phyloP scores from a whole-genome alignment of 2,113 vertebrate genomes.

The Myxocyprinus asiaticus region DNA sequence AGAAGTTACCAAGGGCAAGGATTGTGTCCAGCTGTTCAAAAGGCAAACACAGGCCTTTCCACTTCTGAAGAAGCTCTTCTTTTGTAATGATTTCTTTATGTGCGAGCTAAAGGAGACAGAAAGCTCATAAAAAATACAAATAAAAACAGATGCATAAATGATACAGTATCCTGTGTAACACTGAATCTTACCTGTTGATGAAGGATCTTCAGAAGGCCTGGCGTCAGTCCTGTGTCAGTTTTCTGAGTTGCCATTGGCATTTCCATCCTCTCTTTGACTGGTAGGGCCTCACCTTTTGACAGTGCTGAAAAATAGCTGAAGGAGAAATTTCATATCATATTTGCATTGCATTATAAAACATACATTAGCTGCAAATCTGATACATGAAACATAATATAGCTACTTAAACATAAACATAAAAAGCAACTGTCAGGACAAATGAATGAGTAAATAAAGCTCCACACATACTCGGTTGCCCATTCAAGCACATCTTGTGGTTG shows the following conservation, averaged over 20 bases:
- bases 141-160: not conserved
- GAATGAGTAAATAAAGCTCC: not conserved
- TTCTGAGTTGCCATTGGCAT: slow-evolving; percentile 72
- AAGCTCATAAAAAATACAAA: not conserved
- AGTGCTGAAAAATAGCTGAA: slow-evolving; percentile 88
- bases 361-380: not conserved
- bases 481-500: slow-evolving; percentile 86
- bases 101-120: slow-evolving; percentile 65
- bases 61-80: slow-evolving; percentile 76
- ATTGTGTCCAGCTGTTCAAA: slow-evolving; percentile 74
- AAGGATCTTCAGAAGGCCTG: slow-evolving; percentile 83
- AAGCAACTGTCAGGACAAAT: not conserved
- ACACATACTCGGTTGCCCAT: slow-evolving; percentile 88
- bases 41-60: slow-evolving; percentile 82
- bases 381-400: too few species aligned
- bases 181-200: slow-evolving; percentile 83
- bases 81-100: slow-evolving; percentile 55
- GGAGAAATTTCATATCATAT: not conserved
- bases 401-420: not conserved
- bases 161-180: not conserved
- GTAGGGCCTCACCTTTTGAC: slow-evolving; percentile 81
- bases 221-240: slow-evolving; percentile 79
- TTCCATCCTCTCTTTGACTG: slow-evolving; percentile 85
- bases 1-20: slow-evolving; percentile 74
- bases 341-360: slow-evolving; percentile 32